These are phyloP conservation scores for Erebia palarica DNA, from an alignment of 2,888 invertebrate species.

Conservation along the genomic window DNA sequence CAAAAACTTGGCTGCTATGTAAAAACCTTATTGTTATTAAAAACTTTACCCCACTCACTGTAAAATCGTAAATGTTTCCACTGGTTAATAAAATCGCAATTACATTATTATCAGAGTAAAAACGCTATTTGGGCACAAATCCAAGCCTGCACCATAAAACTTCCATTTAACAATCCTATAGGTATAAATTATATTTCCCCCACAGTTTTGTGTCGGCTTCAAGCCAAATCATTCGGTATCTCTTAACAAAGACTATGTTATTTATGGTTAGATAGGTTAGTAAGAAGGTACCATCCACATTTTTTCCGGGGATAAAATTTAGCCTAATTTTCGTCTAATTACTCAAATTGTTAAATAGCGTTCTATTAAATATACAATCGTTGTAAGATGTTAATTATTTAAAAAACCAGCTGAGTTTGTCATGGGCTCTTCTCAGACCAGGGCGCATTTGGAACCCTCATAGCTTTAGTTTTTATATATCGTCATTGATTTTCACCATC, in stretches of 20 bases:
- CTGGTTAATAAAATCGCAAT: constrained; percentile 68
- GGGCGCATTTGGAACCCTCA: too few species aligned
- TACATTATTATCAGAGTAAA: constrained; percentile 66
- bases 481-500: background rate
- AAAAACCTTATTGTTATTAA: background rate
- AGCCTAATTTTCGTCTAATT: too few species aligned
- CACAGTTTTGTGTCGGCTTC: constrained; percentile 57
- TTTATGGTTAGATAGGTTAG: constrained; percentile 13
- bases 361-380: too few species aligned
- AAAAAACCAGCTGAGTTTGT: too few species aligned
- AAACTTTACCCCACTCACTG: background rate
- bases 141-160: constrained; percentile 66
- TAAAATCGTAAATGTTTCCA: background rate
- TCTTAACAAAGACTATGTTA: constrained; percentile 24
- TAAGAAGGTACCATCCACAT: background rate
- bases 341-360: too few species aligned
- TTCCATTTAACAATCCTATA: constrained; percentile 60
- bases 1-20: too few species aligned
- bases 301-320: too few species aligned
- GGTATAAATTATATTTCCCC: constrained; percentile 67
- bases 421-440: too few species aligned
- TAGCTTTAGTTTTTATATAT: too few species aligned
- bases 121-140: constrained; percentile 61
- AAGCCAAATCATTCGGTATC: constrained; percentile 58
- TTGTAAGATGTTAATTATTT: too few species aligned